These are phyloP conservation scores for Spermophilus dauricus DNA, from an alignment of 2,113 vertebrate species.

Conservation along the genomic window DNA sequence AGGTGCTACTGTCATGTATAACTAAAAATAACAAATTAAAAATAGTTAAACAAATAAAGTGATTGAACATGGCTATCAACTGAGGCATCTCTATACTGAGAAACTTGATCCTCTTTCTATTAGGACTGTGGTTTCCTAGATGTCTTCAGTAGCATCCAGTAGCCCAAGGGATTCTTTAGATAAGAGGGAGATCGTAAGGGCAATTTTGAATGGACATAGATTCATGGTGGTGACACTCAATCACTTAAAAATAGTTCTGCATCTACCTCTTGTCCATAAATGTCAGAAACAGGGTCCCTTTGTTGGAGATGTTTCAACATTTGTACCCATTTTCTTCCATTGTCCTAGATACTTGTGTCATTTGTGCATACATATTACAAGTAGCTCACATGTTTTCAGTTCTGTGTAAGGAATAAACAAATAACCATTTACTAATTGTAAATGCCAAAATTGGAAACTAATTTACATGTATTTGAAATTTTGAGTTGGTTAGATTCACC, in stretches of 20 bases:
- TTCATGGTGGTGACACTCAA: neutral
- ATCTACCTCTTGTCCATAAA: neutral
- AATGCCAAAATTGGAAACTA: neutral
- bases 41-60: slow-evolving; percentile 1
- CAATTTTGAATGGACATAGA: neutral
- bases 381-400: neutral
- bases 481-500: neutral
- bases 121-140: neutral
- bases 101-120: neutral
- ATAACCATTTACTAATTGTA: neutral
- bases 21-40: neutral
- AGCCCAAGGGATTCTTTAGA: neutral
- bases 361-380: neutral
- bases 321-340: neutral
- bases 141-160: neutral
- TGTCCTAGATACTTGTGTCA: neutral
- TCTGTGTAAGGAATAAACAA: neutral
- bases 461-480: neutral
- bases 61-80: neutral
- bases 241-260: neutral
- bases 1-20: too few species aligned
- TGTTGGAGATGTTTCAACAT: neutral
- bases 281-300: neutral
- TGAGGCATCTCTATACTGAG: neutral
- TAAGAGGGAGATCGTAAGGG: neutral